Evolutionary conservation across 1,140 invertebrate genomes (phyloP).

Genomic region (Frieseomelitta varia): DNA sequence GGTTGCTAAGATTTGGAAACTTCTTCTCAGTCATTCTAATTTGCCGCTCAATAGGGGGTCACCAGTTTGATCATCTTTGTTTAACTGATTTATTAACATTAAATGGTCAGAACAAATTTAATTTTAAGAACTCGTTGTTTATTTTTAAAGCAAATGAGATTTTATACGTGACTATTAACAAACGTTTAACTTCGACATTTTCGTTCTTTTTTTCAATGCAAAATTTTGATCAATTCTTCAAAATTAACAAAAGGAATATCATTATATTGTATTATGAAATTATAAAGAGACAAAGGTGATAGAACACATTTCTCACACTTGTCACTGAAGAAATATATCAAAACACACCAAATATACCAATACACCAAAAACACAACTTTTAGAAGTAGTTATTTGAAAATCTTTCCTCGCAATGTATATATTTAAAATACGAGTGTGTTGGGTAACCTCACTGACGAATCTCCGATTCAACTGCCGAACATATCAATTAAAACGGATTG

Average conservation of each 20-base stretch:
- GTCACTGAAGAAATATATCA: neutral
- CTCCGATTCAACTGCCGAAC: neutral
- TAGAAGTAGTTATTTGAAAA: neutral
- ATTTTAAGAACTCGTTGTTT: neutral
- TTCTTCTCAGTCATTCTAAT: neutral
- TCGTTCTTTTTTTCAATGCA: neutral
- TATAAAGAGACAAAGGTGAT: neutral
- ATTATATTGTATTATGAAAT: neutral
- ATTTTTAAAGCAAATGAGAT: neutral
- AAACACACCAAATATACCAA: too few relatives aligned
- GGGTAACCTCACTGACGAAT: neutral
- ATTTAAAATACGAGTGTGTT: neutral
- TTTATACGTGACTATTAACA: neutral
- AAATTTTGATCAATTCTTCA: neutral
- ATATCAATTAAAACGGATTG: constrained; percentile 31
- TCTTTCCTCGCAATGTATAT: neutral
- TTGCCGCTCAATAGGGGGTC: too few relatives aligned
- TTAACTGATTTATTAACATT: too few relatives aligned
- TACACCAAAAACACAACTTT: neutral
- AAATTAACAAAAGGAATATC: neutral
- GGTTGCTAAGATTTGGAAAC: neutral
- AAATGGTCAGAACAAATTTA: neutral
- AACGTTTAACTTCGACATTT: neutral
- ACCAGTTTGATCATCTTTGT: too few relatives aligned
- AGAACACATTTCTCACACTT: neutral